These are phyloP conservation scores for Gila orcuttii DNA, from an alignment of 2,113 vertebrate species.

Conservation along the genomic window DNA sequence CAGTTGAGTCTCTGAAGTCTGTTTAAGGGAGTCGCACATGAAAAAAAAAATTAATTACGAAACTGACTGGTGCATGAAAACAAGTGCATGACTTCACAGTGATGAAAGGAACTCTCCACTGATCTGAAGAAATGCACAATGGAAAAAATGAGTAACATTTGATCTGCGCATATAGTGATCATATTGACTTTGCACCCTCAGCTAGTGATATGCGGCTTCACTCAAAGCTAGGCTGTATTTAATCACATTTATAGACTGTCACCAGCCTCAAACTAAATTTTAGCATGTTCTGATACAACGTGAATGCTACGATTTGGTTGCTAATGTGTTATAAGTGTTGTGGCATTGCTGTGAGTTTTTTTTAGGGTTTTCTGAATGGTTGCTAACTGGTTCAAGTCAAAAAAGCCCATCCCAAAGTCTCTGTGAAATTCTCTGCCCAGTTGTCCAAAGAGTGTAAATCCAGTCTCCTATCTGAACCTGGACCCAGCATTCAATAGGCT, in stretches of 20 bases:
- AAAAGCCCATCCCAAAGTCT: no score
- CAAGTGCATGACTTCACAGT: slow-evolving; percentile 68
- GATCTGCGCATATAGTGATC: not conserved
- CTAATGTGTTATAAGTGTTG: not conserved
- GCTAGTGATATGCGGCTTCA: not conserved
- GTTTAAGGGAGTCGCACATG: slow-evolving; percentile 62
- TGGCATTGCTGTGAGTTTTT: not conserved
- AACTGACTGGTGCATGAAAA: slow-evolving; percentile 67
- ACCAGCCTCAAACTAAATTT: not conserved
- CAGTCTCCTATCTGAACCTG: no score
- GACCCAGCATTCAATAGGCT: no score
- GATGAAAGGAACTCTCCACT: slow-evolving; percentile 49
- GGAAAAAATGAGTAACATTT: slow-evolving; percentile 26
- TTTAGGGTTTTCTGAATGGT: not conserved
- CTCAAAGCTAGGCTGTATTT: not conserved
- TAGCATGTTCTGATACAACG: not conserved
- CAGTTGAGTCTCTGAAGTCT: slow-evolving; percentile 37
- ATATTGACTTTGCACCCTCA: not conserved
- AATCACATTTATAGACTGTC: not conserved
- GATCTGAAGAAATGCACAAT: slow-evolving; percentile 15
- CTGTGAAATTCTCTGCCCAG: no score
- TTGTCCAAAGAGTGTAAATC: not conserved
- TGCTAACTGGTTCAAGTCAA: not conserved
- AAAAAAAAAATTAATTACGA: slow-evolving; percentile 67
- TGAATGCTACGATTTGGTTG: not conserved